Evolutionary conservation across 92 coral and sea anemone genomes (phyloP).

Genomic region (Blastomussa wellsi): DNA sequence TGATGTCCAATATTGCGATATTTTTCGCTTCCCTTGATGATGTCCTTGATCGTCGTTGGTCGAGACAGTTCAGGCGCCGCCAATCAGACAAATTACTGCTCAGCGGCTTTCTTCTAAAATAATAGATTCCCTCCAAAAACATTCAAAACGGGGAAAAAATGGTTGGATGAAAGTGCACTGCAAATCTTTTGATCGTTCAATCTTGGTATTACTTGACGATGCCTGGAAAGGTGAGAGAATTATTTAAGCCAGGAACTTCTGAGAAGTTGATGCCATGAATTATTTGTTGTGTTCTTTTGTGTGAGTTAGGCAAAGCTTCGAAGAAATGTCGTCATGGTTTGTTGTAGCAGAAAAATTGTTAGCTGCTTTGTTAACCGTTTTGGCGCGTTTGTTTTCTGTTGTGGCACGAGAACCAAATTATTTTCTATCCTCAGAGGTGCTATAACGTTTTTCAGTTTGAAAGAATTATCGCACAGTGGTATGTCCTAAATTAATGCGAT

Average conservation of each 20-base stretch:
- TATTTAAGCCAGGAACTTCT: neutral
- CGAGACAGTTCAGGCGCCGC: constrained; percentile 11
- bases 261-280: neutral
- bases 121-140: constrained; percentile 27
- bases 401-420: neutral
- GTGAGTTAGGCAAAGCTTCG: constrained; percentile 11
- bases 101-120: constrained; percentile 28
- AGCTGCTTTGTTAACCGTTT: neutral
- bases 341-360: neutral
- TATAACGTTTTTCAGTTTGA: constrained; percentile 3
- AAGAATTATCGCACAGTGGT: constrained; percentile 12
- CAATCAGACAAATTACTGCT: neutral
- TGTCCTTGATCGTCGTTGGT: no score
- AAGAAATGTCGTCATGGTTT: constrained; percentile 54
- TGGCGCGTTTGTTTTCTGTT: neutral
- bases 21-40: no score
- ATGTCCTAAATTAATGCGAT: neutral
- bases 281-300: neutral
- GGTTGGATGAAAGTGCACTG: neutral
- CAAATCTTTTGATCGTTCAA: neutral
- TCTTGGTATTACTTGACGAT: constrained; percentile 40
- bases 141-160: constrained; percentile 1
- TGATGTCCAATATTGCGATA: no score
- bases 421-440: neutral
- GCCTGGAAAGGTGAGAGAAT: constrained; percentile 79